These are phyloP conservation scores for Chironex yamaguchii DNA, from an alignment of 30 jellyfish, hydroid and myxozoan genomes.

Conservation along the genomic window DNA sequence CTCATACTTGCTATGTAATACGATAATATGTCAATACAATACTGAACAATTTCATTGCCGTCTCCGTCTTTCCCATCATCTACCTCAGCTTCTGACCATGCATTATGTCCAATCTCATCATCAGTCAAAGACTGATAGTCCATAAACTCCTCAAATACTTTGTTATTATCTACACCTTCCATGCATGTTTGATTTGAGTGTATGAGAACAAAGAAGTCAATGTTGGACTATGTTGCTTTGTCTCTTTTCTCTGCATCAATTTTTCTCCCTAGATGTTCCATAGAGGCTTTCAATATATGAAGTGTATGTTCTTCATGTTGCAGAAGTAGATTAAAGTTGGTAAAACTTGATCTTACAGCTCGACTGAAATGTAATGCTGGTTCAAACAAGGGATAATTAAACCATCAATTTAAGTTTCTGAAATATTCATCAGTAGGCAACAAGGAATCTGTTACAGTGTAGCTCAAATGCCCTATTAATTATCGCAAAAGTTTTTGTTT, in stretches of 20 bases:
- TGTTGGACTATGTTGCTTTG: constrained; percentile 50
- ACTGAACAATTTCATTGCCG: background rate
- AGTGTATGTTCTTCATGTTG: constrained; percentile 63
- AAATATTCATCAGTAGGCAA: constrained; percentile 47
- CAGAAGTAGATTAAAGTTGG: constrained; percentile 53
- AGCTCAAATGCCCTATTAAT: background rate
- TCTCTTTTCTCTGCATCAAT: constrained; percentile 25
- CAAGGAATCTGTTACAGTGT: background rate
- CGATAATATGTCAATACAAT: background rate
- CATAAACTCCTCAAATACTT: constrained; percentile 61
- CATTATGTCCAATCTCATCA: constrained; percentile 15
- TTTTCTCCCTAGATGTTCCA: constrained; percentile 58
- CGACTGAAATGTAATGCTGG: constrained; percentile 3
- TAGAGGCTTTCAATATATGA: constrained; percentile 46
- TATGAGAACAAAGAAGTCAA: constrained; percentile 35
- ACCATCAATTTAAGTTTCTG: constrained; percentile 27
- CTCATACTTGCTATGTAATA: background rate
- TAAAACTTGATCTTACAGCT: constrained; percentile 41
- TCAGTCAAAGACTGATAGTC: constrained; percentile 69
- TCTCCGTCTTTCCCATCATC: constrained; percentile 27
- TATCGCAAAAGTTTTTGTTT: background rate
- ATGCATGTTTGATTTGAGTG: constrained; percentile 10
- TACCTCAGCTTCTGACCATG: constrained; percentile 19
- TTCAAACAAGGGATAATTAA: constrained; percentile 47
- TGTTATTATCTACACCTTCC: constrained; percentile 21